Evolutionary conservation across 1,140 invertebrate genomes (phyloP), one percentile per base, ranked within the genome.

Genomic region (Epicauta chinensis): DNA sequence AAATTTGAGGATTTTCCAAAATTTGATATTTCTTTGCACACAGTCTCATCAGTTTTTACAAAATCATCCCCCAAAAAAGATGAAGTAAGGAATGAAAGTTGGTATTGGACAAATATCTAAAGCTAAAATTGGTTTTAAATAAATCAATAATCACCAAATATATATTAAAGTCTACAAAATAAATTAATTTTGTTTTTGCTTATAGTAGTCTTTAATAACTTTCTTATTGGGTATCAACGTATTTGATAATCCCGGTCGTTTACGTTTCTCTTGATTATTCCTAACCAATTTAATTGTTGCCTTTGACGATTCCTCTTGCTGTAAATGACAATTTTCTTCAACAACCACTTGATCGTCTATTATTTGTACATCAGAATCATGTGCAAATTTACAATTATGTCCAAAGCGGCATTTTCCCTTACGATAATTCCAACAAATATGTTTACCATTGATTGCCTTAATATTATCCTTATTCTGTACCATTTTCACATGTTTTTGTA

Each of bases 401-500:
- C 92, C 92, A 74, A 93, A 93, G 29, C 87, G 77, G 68, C 93
- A 97, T 13, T 84, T 77, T 4, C 93, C 92, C 71, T 92, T 93
- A 15, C 87, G 77, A 68, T 92, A 93, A 73, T 93, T 95, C 86
- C 89, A 95, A 67, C 93, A 97, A 31, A 95, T 87, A 71, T 91
- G 91, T 61, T 84, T 87, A 0, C 89, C 90, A 70, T 93, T 88
- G 43, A 91, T 90, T 69, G 83, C 80, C 63, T 82, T 79, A 1
- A 79, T 77, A 63, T 85, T 80, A 43, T 84, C 78, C 74, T 83
- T 73, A 72, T 81, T 71, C 76, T 84, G 73, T 55, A 82, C 87
- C 89, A 96, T 92, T 79, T 94, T 93, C 0, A 96, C 93, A 71
- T 96, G 93, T 63, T 92, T 93, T 65, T 96, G 90, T 9, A 95